Percentiles rank a stretch among this genome's conserved stretches.
phyloP scores from a whole-genome alignment of 92 coral and sea anemone species.

The Umimayanthus kanabou region DNA sequence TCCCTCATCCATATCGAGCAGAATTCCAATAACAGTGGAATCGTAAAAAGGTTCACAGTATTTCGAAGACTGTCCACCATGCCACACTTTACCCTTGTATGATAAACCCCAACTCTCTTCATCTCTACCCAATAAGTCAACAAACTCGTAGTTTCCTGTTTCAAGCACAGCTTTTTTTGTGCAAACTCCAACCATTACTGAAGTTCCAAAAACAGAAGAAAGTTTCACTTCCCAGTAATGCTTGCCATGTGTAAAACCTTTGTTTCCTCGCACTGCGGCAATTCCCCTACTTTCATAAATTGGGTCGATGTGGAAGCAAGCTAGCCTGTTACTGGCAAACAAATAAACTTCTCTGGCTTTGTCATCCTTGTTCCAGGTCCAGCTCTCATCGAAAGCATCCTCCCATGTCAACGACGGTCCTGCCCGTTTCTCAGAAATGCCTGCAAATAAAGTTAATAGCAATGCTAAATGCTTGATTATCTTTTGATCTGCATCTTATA shows the following conservation, averaged over 20 bases:
- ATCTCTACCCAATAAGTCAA: conserved; percentile 84
- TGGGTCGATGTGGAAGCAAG: conserved; percentile 87
- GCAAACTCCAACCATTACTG: conserved; percentile 92
- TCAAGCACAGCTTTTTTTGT: conserved; percentile 78
- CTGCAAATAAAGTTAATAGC: not conserved
- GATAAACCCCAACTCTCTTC: conserved; percentile 96
- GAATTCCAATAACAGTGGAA: conserved; percentile 81
- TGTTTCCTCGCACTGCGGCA: conserved; percentile 93
- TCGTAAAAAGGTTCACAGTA: conserved; percentile 92
- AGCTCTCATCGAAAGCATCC: conserved; percentile 64
- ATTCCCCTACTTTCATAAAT: conserved; percentile 86
- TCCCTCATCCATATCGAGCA: conserved; percentile 90
- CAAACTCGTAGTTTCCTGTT: conserved; percentile 77
- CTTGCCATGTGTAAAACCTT: conserved; percentile 90
- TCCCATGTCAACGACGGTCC: conserved; percentile 66
- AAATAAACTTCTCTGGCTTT: conserved; percentile 78
- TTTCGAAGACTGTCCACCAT: conserved; percentile 68
- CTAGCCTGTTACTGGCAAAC: conserved; percentile 66
- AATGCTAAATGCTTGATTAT: not conserved
- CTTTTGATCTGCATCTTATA: no score
- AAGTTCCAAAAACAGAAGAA: conserved; percentile 86
- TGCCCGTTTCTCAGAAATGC: conserved; percentile 9
- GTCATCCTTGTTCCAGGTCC: conserved; percentile 79
- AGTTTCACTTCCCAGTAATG: conserved; percentile 98
- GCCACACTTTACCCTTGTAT: conserved; percentile 92